Base-by-base conservation (phyloP, 2,888 invertebrate species). In the Prenolepis imparis region DNA sequence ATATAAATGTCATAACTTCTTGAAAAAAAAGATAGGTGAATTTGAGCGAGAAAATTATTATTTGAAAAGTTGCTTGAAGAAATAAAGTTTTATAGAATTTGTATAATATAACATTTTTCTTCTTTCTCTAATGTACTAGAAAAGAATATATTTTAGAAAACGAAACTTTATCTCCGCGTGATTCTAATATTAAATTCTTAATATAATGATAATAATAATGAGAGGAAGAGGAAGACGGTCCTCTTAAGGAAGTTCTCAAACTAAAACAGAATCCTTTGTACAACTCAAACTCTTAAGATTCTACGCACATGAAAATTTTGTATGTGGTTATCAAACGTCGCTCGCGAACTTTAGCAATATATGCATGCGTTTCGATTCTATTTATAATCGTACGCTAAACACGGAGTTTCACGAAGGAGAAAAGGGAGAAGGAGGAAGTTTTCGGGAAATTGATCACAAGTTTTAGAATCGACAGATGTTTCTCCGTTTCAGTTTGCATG, bases 381-480 rank as follows among this genome's bases (percentile, higher is more conserved):
- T 75, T 75, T 55, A 66, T 66, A 66, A 66, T n/a, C n/a, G 24
- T 59, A 48, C 8, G 9, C 24, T 36, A 75, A 52, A 64, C 36
- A 64, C 28, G 28, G 28, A 28, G 11, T 63, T 74, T 18, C 21
- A 18, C 52, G 12, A 24, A 52, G 52, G 39, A 55, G 9, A 28
- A n/a, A n/a, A 28, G 28, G 28, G 3, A 28, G 0, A 8, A 55
- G 52, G n/a, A 36, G 4, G 21, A 52, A 2, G n/a, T 3, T 66
- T 12, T 39, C 24, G 12, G 4, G 21, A 63, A 59, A 74, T 74
- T 74, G 59, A 44, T 59, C 44, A 28, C 66, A 75, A 75, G 24
- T 75, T n/a, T 55, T 39, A 48, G 32, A 9, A 77, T 67, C 28
- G n/a, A 39, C 15, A 39, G 12, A 36, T 57, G n/a, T 11, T 57